A percentile compares a stretch with the other conserved stretches of the same genome.
These are phyloP conservation scores for Penaeus chinensis DNA, from an alignment of 1,140 invertebrate species.

Conservation along the genomic window DNA sequence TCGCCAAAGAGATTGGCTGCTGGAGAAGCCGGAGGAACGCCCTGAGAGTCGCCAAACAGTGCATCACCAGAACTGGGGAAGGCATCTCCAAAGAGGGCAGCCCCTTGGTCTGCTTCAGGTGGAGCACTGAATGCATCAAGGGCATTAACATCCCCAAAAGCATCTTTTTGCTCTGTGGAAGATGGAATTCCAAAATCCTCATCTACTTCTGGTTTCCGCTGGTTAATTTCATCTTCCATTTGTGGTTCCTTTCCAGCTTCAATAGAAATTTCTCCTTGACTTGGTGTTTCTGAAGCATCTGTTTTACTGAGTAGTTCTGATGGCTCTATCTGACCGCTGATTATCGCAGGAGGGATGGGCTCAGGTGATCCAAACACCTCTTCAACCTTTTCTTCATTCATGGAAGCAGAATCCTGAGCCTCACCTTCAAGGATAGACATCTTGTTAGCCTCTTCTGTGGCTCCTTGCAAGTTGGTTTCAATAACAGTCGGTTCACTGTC, in stretches of 20 bases:
- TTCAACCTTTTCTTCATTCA: conserved; percentile 44
- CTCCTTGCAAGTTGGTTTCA: conserved; percentile 51
- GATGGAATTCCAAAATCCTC: conserved; percentile 38
- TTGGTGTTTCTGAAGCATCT: conserved; percentile 36
- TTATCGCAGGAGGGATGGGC: conserved; percentile 39
- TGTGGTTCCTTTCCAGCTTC: conserved; percentile 35
- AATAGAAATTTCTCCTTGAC: conserved; percentile 26
- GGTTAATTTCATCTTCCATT: conserved; percentile 25
- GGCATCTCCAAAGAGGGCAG: conserved; percentile 51
- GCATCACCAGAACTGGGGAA: conserved; percentile 34
- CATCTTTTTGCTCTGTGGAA: conserved; percentile 19
- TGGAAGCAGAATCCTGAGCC: conserved; percentile 34
- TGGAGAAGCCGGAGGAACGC: neutral
- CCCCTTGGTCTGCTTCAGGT: conserved; percentile 27
- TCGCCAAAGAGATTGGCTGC: conserved; percentile 38
- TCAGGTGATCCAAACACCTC: conserved; percentile 56
- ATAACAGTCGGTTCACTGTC: conserved; percentile 63
- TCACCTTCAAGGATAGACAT: conserved; percentile 39
- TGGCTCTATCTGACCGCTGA: neutral
- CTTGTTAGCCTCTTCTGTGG: conserved; percentile 40
- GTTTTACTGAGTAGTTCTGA: conserved; percentile 27
- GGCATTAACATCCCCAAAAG: conserved; percentile 60
- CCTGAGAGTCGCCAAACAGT: conserved; percentile 35
- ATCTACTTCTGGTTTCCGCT: conserved; percentile 27
- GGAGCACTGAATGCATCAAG: conserved; percentile 62